Evolutionary conservation across 2,888 invertebrate species (phyloP), one percentile per base, ranked within the genome.

Genomic region (Cryptus armator): DNA sequence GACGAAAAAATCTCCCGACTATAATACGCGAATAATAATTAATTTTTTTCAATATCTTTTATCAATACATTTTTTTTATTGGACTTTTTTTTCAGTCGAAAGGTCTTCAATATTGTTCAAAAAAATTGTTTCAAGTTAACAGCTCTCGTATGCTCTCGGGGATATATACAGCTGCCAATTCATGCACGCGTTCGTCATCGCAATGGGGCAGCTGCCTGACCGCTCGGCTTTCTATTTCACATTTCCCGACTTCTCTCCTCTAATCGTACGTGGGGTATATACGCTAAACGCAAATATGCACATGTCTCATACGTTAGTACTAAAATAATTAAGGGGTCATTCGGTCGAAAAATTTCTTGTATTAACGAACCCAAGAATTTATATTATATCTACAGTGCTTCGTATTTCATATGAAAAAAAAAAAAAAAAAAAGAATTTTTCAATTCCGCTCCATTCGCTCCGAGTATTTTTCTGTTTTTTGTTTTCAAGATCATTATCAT

Each of bases 171-270:
- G 79, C 75, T 75, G 80, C 76, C 76, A 80, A 84, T 84, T 76
- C 76, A 84, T 80, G 71, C 72, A 84, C 76, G 71, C 80, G 80
- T 80, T 84, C 84, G 84, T 84, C 84, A 84, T 84, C 80, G 70
- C 76, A 84, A 80, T 76, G 80, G 84, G 80, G 76, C 80, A 80
- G 77, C 81, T 72, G 81, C 77, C 77, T 64, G 70, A 51, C 66
- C 75, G 59, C 74, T 56, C 46, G 46, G 84, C 84, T 84, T 84
- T 84, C 84, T 84, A 84, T 81, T 84, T 81, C 81, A 70, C 84
- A 77, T 81, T 81, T 84, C 81, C 78, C 81, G 74, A 29, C 62
- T 62, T 62, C 78, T 62, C 78, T 66, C 62, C 64, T 78, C 78
- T 78, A 81, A 81, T 81, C 81, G 77, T 56, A 78, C 72, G 77